Percentiles rank a stretch among this genome's conserved stretches.
Conservation (phyloP, 2,113 vertebrate genomes). For the Sarotherodon lohbergeri region DNA sequence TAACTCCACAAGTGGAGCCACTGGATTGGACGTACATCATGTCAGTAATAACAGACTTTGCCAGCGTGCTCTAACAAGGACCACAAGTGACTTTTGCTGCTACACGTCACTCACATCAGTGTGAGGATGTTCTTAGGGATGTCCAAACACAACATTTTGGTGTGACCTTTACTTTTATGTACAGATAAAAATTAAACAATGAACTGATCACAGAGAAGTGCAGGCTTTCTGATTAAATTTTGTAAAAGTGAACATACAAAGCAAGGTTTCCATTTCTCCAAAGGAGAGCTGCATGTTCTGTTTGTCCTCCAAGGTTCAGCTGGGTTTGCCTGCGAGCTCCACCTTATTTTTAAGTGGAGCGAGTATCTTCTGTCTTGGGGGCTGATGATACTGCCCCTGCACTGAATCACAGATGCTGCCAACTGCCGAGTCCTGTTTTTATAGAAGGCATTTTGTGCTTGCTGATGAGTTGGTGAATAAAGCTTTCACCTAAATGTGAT, state of each 20-base stretch:
- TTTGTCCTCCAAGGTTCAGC: not conserved
- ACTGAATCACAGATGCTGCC: not conserved
- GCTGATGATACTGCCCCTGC: not conserved
- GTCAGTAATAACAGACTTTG: not conserved
- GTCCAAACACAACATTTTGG: not conserved
- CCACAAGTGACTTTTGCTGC: not conserved
- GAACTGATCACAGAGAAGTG: not conserved
- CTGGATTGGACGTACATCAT: not conserved
- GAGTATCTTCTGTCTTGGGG: not conserved
- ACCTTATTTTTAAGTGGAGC: not conserved
- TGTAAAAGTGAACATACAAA: not conserved
- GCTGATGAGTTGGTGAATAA: not conserved
- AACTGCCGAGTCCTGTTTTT: not conserved
- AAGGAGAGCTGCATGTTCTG: not conserved
- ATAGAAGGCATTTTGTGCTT: not conserved
- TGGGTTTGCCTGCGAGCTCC: not conserved
- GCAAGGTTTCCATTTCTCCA: not conserved
- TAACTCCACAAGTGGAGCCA: not conserved
- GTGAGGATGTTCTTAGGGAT: not conserved
- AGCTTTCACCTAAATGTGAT: not conserved
- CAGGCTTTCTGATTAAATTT: not conserved
- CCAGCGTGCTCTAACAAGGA: not conserved
- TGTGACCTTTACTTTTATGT: not conserved
- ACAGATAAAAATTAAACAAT: not conserved
- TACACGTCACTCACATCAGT: not conserved